Conservation (phyloP, 2,113 vertebrate genomes). For the Aegotheles bennettii region DNA sequence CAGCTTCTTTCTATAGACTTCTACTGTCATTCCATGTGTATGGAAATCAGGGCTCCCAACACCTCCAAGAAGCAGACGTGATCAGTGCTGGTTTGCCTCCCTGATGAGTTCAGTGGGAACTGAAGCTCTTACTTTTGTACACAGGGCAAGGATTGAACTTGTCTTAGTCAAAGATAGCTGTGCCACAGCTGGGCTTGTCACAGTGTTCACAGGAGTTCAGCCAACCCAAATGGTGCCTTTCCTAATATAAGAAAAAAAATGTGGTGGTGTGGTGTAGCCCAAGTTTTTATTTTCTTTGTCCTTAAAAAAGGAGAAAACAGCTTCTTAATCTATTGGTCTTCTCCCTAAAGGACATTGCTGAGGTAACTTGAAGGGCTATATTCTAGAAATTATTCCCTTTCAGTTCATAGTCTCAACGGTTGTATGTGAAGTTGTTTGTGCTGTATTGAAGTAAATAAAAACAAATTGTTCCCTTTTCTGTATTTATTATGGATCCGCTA, state of each 20-base stretch:
- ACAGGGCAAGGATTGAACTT: accelerated
- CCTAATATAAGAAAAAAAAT: background rate
- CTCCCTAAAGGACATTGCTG: background rate
- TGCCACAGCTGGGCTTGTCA: background rate
- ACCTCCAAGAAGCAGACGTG: background rate
- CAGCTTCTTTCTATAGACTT: background rate
- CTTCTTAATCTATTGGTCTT: background rate
- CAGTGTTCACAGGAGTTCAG: background rate
- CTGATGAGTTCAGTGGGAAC: background rate
- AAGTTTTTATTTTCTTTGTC: background rate
- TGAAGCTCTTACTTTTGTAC: background rate
- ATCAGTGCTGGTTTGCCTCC: background rate
- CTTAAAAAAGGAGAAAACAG: background rate
- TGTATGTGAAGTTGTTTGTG: background rate
- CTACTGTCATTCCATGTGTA: background rate
- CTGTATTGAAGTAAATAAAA: background rate
- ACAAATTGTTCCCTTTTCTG: background rate
- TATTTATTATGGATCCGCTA: background rate
- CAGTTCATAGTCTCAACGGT: background rate
- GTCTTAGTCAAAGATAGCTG: background rate
- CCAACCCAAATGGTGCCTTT: background rate
- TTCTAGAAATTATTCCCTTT: background rate
- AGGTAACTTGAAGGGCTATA: background rate
- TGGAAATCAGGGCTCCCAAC: background rate
- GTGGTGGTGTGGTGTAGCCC: background rate